Evolutionary conservation across 2,113 vertebrate genomes (phyloP), one percentile per base, ranked within the genome.

Genomic region (Archocentrus centrarchus): DNA sequence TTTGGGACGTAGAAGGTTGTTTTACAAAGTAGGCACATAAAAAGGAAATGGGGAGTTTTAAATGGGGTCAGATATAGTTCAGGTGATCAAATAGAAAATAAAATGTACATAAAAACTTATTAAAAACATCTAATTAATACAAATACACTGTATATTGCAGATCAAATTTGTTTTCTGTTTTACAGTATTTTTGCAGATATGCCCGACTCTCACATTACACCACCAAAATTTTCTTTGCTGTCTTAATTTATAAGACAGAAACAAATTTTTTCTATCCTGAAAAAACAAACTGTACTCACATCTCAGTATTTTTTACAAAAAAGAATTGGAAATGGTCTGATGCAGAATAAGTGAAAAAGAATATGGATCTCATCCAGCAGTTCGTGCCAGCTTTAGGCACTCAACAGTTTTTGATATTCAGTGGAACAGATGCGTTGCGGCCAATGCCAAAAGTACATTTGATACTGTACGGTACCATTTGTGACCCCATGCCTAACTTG

Each of bases 1-100:
- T 6, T 44, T 8, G n/a, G 47, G 64, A 59, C 55, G 59, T 20
- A 39, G 70, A 61, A 75, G 60, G 62, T 55, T 83, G 73, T 85
- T 88, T 70, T 55, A 75, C 53, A 63, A 32, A 58, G 41, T 11
- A 79, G 44, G 79, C 15, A 58, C 20, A 32, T 2, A 17, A 47
- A 30, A 44, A 64, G 20, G 32, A 59, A 66, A 59, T 27, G 24
- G 66, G 66, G 11, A 44, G 59, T 24, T 61, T 81, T 75, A 24
- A 8, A 32, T 24, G 37, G 22, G 75, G 75, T 77, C 35, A 59
- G 15, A 41, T 59, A 27, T 27, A 77, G 57, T 77, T 77, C 55
- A 77, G 20, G 3, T 44, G 44, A 77, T 27, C 55, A 27, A 77
- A 77, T 18, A 0, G 35, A 58, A 20, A 77, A 41, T 39, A 59